Conservation (phyloP, 1,140 invertebrate genomes). For the Atopsyche davidsoni region DNA sequence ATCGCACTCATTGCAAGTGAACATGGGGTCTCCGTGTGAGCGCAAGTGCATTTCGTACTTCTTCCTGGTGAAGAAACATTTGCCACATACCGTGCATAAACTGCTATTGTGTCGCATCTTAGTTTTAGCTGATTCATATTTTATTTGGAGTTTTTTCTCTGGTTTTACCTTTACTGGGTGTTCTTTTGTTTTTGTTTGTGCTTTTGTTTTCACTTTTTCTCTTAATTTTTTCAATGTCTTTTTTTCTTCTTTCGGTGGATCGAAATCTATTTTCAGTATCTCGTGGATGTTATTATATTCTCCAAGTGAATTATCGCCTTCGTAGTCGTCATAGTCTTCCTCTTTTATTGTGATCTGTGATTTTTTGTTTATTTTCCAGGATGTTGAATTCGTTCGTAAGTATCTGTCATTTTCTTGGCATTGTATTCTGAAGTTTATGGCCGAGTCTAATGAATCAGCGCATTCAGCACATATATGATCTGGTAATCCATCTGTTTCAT, state of each 20-base stretch:
- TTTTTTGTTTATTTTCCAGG: background rate
- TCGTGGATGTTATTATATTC: no score
- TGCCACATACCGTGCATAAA: slow-evolving; percentile 13
- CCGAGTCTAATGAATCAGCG: slow-evolving; percentile 10
- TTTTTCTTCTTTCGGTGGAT: slow-evolving; percentile 7
- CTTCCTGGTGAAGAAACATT: slow-evolving; percentile 8
- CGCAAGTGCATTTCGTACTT: slow-evolving; percentile 7
- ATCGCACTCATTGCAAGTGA: slow-evolving; percentile 6
- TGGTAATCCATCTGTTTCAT: slow-evolving; percentile 22
- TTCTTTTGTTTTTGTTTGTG: background rate
- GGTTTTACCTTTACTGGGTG: background rate
- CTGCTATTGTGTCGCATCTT: slow-evolving; percentile 2
- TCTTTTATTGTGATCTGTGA: background rate
- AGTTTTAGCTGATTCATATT: background rate
- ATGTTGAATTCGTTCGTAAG: background rate
- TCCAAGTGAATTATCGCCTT: no score
- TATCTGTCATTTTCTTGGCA: slow-evolving; percentile 21
- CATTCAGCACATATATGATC: slow-evolving; percentile 18
- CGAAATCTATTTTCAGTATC: background rate
- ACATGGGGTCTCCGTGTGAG: background rate
- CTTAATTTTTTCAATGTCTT: background rate
- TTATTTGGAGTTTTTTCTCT: background rate
- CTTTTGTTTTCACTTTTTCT: background rate
- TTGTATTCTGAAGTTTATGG: slow-evolving; percentile 15
- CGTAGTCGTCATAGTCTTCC: slow-evolving; percentile 5